phyloP scores from a whole-genome alignment of 2,888 invertebrate genomes.

The Mythimna albipuncta region DNA sequence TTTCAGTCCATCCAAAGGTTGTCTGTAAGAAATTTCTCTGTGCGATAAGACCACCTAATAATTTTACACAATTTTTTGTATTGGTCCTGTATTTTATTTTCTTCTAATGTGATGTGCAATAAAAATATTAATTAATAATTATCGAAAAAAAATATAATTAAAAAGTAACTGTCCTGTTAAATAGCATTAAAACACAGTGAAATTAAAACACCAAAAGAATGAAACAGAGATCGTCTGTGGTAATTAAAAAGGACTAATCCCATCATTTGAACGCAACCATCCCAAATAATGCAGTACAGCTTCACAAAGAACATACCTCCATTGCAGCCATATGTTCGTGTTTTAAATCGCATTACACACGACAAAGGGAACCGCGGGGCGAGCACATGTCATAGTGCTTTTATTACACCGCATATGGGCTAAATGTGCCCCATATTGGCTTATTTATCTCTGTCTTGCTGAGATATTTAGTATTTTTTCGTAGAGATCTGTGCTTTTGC shows the following conservation, averaged over 20 bases:
- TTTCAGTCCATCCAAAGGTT: too few species aligned
- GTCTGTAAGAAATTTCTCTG: too few species aligned
- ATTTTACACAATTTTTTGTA: too few species aligned
- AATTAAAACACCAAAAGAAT: conserved; percentile 1
- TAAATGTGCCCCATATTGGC: conserved; percentile 64
- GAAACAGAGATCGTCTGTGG: conserved; percentile 23
- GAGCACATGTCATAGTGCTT: conserved; percentile 55
- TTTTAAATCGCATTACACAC: conserved; percentile 65
- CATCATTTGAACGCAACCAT: conserved; percentile 24
- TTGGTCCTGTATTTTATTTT: too few species aligned
- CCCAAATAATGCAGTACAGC: conserved; percentile 32
- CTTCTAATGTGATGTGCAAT: too few species aligned
- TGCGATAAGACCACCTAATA: too few species aligned
- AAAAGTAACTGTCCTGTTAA: too few species aligned
- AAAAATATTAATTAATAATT: too few species aligned
- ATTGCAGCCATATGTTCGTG: conserved; percentile 37
- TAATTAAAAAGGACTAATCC: conserved; percentile 35
- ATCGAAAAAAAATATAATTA: too few species aligned
- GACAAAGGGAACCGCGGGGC: conserved; percentile 50
- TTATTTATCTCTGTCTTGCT: conserved; percentile 54
- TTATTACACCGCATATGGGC: conserved; percentile 63
- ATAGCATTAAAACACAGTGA: neutral
- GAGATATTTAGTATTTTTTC: conserved; percentile 12
- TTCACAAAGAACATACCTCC: conserved; percentile 43
- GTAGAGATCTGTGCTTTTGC: conserved; percentile 11